Evolutionary conservation across 2,113 vertebrate genomes (phyloP).

Genomic region (Cryptotis parvus): DNA sequence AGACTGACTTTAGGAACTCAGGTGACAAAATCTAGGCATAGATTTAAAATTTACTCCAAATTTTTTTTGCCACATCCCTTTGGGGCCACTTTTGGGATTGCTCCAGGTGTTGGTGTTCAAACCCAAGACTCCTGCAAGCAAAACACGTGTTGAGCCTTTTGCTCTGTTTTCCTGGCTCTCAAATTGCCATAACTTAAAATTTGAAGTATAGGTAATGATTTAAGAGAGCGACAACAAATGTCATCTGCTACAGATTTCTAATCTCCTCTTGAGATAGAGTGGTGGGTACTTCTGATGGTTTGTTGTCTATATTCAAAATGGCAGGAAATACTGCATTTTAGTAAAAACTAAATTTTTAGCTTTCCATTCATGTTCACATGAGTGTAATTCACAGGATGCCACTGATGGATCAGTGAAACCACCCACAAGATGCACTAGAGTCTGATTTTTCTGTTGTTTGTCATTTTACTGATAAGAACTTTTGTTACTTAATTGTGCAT

Average conservation of each 20-base stretch:
- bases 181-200: not conserved
- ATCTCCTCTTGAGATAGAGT: not conserved
- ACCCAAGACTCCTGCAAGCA: too few relatives aligned
- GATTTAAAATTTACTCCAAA: not conserved
- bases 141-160: too few relatives aligned
- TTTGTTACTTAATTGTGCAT: constrained; percentile 89
- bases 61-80: too few relatives aligned
- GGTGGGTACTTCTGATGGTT: not conserved
- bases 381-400: not conserved
- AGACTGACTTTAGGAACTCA: not conserved
- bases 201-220: not conserved
- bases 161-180: too few relatives aligned
- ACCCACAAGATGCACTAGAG: constrained; percentile 66
- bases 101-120: too few relatives aligned
- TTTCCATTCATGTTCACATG: not conserved
- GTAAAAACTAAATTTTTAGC: not conserved
- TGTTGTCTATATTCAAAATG: not conserved
- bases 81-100: too few relatives aligned
- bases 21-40: not conserved
- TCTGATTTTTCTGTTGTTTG: constrained; percentile 82
- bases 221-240: not conserved
- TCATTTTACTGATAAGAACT: constrained; percentile 87
- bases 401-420: constrained; percentile 70
- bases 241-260: not conserved
- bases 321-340: constrained; percentile 28